A percentile compares a stretch with the other conserved stretches of the same genome.
Conservation (phyloP, 2,888 invertebrate genomes). For the Latrodectus hesperus region DNA sequence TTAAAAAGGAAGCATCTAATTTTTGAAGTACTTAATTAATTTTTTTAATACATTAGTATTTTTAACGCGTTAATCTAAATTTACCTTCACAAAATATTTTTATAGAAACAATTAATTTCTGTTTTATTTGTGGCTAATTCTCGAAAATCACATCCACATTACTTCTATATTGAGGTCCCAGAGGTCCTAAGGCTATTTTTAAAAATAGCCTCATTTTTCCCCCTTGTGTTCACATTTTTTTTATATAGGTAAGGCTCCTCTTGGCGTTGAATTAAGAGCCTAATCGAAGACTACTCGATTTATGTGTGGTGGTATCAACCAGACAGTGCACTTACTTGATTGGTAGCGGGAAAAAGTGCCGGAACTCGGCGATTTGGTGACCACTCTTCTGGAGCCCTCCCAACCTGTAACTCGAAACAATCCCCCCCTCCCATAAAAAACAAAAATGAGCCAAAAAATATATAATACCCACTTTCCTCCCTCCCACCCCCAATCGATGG, state of each 20-base stretch:
- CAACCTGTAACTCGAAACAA: conserved; percentile 28
- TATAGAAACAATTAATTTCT: too few species aligned
- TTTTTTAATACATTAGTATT: too few species aligned
- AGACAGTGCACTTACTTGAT: conserved; percentile 37
- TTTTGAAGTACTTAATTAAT: too few species aligned
- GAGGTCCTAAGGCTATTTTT: too few species aligned
- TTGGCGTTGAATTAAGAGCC: neutral
- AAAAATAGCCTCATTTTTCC: neutral
- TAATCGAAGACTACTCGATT: conserved; percentile 12
- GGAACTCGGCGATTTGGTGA: neutral
- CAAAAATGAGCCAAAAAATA: neutral
- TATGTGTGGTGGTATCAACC: neutral
- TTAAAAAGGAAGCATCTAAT: too few species aligned
- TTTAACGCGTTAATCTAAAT: too few species aligned
- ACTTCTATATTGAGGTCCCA: too few species aligned
- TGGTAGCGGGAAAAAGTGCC: neutral
- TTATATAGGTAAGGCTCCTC: neutral
- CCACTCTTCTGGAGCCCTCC: conserved; percentile 6
- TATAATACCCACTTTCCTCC: neutral
- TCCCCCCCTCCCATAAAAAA: conserved; percentile 1
- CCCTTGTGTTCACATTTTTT: neutral
- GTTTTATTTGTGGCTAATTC: too few species aligned
- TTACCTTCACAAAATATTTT: too few species aligned
- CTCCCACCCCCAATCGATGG: conserved; percentile 8
- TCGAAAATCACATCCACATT: too few species aligned